phyloP scores from a whole-genome alignment of 2,888 invertebrate species.

The Labia minor region DNA sequence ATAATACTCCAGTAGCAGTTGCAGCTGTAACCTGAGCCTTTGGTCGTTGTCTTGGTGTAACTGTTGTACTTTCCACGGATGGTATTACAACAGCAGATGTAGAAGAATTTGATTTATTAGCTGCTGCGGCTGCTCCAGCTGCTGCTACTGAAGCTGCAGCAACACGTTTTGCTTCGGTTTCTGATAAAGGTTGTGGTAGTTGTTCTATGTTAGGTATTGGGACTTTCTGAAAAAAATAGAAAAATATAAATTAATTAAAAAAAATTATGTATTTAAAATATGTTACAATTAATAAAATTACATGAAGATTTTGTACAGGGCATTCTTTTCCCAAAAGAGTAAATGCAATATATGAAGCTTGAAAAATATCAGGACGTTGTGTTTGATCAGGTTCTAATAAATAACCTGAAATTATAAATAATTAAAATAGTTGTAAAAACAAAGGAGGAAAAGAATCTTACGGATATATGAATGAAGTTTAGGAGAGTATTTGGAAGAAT shows the following conservation, averaged over 20 bases:
- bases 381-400: conserved; percentile 77
- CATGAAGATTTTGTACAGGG: conserved; percentile 71
- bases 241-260: background rate
- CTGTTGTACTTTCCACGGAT: conserved; percentile 58
- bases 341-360: conserved; percentile 66
- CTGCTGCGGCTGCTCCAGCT: background rate
- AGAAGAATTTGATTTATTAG: background rate
- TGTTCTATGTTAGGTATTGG: conserved; percentile 52
- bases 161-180: conserved; percentile 50
- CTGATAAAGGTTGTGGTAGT: conserved; percentile 53
- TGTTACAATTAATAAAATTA: conserved; percentile 35
- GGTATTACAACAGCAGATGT: conserved; percentile 21
- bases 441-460: conserved; percentile 35
- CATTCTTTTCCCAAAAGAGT: conserved; percentile 57
- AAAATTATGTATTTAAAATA: conserved; percentile 16
- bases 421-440: background rate
- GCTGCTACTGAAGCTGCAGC: conserved; percentile 36
- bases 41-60: conserved; percentile 71
- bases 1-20: conserved; percentile 26
- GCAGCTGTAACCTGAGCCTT: conserved; percentile 41
- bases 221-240: conserved; percentile 46
- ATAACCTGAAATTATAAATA: conserved; percentile 46
- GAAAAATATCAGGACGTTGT: conserved; percentile 75
- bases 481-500: conserved; percentile 61
- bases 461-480: conserved; percentile 62